Percentiles rank a stretch among this genome's conserved stretches.
These are phyloP conservation scores for Cybosia mesomella DNA, from an alignment of 2,888 invertebrate species.

Conservation along the genomic window DNA sequence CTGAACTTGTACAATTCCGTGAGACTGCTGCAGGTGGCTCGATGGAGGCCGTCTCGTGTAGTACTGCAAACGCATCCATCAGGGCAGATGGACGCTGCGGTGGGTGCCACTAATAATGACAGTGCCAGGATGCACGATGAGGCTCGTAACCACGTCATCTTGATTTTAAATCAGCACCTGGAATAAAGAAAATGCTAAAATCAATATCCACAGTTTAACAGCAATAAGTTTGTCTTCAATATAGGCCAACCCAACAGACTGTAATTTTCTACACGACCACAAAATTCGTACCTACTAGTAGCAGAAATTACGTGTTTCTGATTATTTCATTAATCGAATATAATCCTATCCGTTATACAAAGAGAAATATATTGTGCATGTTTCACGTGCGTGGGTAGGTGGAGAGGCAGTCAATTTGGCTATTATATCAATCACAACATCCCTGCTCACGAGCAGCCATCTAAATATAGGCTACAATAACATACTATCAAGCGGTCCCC, in stretches of 20 bases:
- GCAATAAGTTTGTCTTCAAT: neutral
- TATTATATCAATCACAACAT: conserved; percentile 69
- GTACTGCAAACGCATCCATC: conserved; percentile 86
- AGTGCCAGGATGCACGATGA: conserved; percentile 68
- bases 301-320: neutral
- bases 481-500: conserved; percentile 63
- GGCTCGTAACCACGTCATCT: conserved; percentile 71
- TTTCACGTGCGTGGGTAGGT: conserved; percentile 28
- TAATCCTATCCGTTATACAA: neutral
- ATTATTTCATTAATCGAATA: neutral
- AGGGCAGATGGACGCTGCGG: conserved; percentile 80
- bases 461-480: conserved; percentile 71
- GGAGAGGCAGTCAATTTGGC: conserved; percentile 33
- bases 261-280: neutral
- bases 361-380: conserved; percentile 15
- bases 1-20: conserved; percentile 91
- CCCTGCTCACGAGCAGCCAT: conserved; percentile 61
- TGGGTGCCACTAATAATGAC: conserved; percentile 67
- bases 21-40: conserved; percentile 89
- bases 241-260: neutral
- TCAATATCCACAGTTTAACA: neutral
- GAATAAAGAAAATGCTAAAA: conserved; percentile 59
- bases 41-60: conserved; percentile 90
- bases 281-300: neutral
- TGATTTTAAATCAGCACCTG: conserved; percentile 74